Evolutionary conservation across 2,888 invertebrate genomes (phyloP).

Genomic region (Biston betularia): DNA sequence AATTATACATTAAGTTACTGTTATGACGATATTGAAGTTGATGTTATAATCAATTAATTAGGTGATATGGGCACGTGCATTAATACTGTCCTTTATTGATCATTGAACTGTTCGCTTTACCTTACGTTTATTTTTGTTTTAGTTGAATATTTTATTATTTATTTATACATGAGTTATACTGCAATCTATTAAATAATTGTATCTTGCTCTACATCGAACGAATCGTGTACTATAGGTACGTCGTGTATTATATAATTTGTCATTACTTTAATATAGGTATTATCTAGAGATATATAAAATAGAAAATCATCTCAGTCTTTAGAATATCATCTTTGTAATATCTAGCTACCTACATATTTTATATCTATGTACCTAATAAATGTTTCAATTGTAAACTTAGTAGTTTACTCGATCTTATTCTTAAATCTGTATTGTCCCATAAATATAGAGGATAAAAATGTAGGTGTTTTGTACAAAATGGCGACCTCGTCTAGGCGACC

Average conservation of each 20-base stretch:
- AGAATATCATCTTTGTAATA: slow-evolving; percentile 72
- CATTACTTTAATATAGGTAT: slow-evolving; percentile 44
- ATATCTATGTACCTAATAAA: slow-evolving; percentile 81
- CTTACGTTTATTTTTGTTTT: slow-evolving; percentile 84
- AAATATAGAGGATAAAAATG: slow-evolving; percentile 70
- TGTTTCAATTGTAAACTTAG: slow-evolving; percentile 83
- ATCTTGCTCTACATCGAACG: slow-evolving; percentile 72
- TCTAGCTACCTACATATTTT: slow-evolving; percentile 77
- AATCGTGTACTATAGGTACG: slow-evolving; percentile 63
- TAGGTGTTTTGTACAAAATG: slow-evolving; percentile 83
- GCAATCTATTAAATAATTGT: slow-evolving; percentile 67
- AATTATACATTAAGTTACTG: slow-evolving; percentile 85
- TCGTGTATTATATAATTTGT: slow-evolving; percentile 56
- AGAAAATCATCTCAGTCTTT: slow-evolving; percentile 71
- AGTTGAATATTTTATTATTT: slow-evolving; percentile 86
- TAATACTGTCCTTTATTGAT: slow-evolving; percentile 83
- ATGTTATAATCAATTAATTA: slow-evolving; percentile 85
- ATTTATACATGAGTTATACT: slow-evolving; percentile 76
- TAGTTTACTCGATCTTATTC: slow-evolving; percentile 79
- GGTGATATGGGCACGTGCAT: slow-evolving; percentile 86
- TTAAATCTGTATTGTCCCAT: slow-evolving; percentile 81
- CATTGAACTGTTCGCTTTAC: slow-evolving; percentile 82
- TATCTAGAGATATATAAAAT: slow-evolving; percentile 48
- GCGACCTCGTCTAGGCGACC: slow-evolving; percentile 85
- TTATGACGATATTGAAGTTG: slow-evolving; percentile 85